phyloP scores from a whole-genome alignment of 2,888 invertebrate genomes.

The Drosophila siamana region DNA sequence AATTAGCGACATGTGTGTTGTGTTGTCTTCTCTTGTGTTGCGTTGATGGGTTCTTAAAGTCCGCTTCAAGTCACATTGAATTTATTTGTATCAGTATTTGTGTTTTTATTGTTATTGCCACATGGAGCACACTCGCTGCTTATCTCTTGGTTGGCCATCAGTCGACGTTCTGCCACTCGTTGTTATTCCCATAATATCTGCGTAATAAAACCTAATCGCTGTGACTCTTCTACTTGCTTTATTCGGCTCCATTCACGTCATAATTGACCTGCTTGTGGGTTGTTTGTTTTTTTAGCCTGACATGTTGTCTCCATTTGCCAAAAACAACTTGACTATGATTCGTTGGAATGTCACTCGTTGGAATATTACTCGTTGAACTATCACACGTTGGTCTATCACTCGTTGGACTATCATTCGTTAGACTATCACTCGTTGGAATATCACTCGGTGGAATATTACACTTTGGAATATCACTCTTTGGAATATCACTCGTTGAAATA shows the following conservation, averaged over 20 bases:
- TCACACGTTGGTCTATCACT: not conserved
- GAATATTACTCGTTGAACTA: not conserved
- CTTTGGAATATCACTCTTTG: too few species aligned
- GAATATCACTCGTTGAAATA: not conserved
- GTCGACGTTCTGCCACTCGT: not conserved
- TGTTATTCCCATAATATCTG: not conserved
- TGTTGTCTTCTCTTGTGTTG: not conserved
- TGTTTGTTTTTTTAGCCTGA: not conserved
- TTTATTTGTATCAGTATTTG: constrained; percentile 6
- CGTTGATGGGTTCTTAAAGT: constrained; percentile 43
- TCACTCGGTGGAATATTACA: too few species aligned
- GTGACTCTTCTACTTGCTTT: not conserved
- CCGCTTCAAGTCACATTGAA: constrained; percentile 31
- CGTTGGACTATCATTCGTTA: not conserved
- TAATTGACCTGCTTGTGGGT: not conserved
- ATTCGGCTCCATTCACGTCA: not conserved
- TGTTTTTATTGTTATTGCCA: constrained; percentile 16
- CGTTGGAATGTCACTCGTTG: not conserved
- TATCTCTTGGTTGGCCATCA: constrained; percentile 1
- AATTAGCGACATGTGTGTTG: constrained; percentile 61
- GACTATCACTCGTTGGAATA: not conserved
- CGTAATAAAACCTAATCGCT: constrained; percentile 14
- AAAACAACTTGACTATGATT: too few species aligned
- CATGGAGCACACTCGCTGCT: constrained; percentile 5
- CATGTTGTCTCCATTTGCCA: not conserved